Evolutionary conservation across 2,113 vertebrate species (phyloP), one percentile per base, ranked within the genome.

Genomic region (Chunga burmeisteri): DNA sequence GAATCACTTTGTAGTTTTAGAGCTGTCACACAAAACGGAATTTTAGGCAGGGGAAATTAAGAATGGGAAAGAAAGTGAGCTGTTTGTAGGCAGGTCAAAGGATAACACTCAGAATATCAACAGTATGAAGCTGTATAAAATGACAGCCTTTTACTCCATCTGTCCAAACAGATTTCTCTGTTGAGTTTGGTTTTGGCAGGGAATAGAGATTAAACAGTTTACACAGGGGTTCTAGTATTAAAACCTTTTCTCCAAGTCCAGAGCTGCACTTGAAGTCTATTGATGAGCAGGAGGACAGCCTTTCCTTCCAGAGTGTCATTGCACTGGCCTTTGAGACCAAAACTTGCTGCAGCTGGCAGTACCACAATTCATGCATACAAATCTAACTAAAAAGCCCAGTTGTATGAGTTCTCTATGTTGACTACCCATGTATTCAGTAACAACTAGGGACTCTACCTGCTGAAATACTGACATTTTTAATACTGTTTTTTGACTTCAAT

Each of bases 111-210:
- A 89, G 71, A 73, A 74, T 74, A 85, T 67, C 63, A 86, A 91
- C 47, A 75, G 42, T 78, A 91, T 59, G 25, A 84, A 84, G 63
- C 36, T 44, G 59, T 47, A 90, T 61, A 81, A 94, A 91, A 74
- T 78, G 4, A 93, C 77, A 95, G 81, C 16, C 68, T 94, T 74
- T 79, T 73, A 68, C 38, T 89, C 94, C 91, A 91, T 94, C 86
- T 93, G 94, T 81, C 91, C 81, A 82, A 95, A 88, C 53, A 89
- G 59, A 95, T 84, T 89, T 81, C 70, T 84, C 20, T 55, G 38
- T 38, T 47, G 55, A 74, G 38, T 61, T 82, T 77, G 53, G 58
- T 68, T 94, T 86, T 56, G 86, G 44, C 93, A 93, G 53, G 27
- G 25, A 86, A 86, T 47, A 85, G 63, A 86, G 38, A 93, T 82